Base-by-base conservation (phyloP, 2,797 vertebrate species). In the Aplochiton taeniatus region DNA sequence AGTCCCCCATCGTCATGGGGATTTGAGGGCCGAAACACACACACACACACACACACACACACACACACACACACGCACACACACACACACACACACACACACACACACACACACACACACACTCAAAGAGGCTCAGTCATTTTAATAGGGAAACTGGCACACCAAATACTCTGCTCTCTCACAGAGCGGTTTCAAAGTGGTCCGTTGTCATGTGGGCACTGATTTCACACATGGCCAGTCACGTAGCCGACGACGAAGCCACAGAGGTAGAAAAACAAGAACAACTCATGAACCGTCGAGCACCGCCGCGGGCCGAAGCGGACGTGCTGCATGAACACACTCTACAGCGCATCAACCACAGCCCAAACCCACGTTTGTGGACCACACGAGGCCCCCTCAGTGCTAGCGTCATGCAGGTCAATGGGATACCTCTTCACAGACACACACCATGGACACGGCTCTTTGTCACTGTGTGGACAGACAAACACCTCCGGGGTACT, bases 1-100 rank as follows among this genome's bases (percentile, higher is more conserved):
- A 83, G 83, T 84, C 77, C 85, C 78, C 76, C 66, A 79, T 87
- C 60, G 72, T 83, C 80, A 81, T 74, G 77, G 85, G 82, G 74
- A 84, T 83, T 74, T 73, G 65, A 79, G 68, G 72, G 65, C n/a
- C 13, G 10, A 18, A n/a, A 61, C 66, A 66, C 66, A 48, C 64
- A 66, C 63, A 20, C 51, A 45, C 73, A 63, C 66, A 11, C 63
- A 49, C 45, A 44, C 19, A 42, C 61, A 44, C 54, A 1, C 49
- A 52, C 54, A 44, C 20, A 62, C 60, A 42, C 60, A 62, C 60
- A 42, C 20, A 53, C 41, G 1, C 61, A 46, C 46, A 57, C 65
- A 48, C 9, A 42, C 42, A 44, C n/a, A 44, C 56, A 58, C n/a
- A 42, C 56, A 43, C 16, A 31, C 31, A 31, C 31, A 31, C 31